A percentile compares a stretch with the other conserved stretches of the same genome.
Conservation (phyloP, 2,113 vertebrate species). For the Neomonachus schauinslandi region DNA sequence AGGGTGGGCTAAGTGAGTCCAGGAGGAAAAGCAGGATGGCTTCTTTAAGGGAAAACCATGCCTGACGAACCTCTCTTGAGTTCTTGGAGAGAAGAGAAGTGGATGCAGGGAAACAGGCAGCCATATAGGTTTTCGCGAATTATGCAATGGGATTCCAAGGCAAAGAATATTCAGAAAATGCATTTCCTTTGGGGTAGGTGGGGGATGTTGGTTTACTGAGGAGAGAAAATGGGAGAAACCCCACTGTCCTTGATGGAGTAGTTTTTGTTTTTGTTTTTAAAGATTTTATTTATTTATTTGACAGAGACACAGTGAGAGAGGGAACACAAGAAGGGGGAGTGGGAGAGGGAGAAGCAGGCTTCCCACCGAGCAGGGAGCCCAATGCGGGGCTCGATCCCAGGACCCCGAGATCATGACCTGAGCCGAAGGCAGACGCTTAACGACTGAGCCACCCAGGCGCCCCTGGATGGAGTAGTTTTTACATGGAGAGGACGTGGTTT, state of each 20-base stretch:
- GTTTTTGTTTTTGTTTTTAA: constrained; percentile 28
- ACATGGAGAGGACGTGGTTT: neutral
- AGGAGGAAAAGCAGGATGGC: constrained; percentile 4
- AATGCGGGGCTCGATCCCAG: no score
- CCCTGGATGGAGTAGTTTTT: neutral
- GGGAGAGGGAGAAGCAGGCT: no score
- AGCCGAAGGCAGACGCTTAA: no score
- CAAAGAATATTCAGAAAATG: constrained; percentile 34
- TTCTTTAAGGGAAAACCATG: constrained; percentile 25
- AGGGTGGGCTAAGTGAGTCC: neutral
- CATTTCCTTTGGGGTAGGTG: constrained; percentile 15
- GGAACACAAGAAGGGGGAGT: no score
- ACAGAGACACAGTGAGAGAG: no score
- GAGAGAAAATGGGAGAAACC: neutral
- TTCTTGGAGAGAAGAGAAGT: constrained; percentile 27
- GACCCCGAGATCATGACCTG: no score
- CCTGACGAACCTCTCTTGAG: neutral
- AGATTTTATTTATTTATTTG: no score
- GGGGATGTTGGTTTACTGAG: neutral
- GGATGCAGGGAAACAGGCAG: neutral
- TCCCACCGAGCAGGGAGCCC: no score
- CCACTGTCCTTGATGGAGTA: neutral
- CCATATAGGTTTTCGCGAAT: neutral
- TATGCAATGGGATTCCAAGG: neutral
- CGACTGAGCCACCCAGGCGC: no score